Conservation (phyloP, 2,113 vertebrate genomes). For the Nanger granti region DNA sequence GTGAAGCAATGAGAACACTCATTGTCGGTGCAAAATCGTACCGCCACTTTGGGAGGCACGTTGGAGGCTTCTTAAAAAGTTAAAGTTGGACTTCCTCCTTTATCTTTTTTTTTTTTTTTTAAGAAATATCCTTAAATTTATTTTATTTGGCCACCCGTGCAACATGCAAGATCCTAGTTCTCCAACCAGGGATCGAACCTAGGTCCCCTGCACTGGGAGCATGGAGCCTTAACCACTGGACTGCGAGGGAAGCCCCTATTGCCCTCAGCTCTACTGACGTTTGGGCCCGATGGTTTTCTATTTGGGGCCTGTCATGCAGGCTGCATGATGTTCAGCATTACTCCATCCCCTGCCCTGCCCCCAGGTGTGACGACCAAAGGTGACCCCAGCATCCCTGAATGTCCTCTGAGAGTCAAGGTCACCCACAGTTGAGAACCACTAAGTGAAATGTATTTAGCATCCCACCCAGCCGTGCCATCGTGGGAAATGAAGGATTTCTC, state of each 20-base stretch:
- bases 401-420: background rate
- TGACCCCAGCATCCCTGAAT: background rate
- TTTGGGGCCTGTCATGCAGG: rapidly evolving
- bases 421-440: background rate
- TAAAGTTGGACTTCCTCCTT: background rate
- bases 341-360: background rate
- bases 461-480: background rate
- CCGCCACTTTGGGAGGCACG: background rate
- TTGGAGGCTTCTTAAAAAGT: background rate
- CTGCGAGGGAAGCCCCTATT: background rate
- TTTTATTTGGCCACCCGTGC: background rate
- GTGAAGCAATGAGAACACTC: background rate
- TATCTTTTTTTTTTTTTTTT: background rate
- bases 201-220: background rate
- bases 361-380: background rate
- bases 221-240: background rate
- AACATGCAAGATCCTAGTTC: background rate
- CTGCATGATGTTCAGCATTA: background rate
- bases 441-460: background rate
- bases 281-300: background rate
- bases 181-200: background rate
- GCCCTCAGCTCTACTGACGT: background rate
- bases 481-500: background rate
- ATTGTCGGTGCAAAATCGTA: no score
- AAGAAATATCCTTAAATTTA: background rate